These are phyloP conservation scores for Taphrorychus bicolor DNA, from an alignment of 2,888 invertebrate species.

Conservation along the genomic window DNA sequence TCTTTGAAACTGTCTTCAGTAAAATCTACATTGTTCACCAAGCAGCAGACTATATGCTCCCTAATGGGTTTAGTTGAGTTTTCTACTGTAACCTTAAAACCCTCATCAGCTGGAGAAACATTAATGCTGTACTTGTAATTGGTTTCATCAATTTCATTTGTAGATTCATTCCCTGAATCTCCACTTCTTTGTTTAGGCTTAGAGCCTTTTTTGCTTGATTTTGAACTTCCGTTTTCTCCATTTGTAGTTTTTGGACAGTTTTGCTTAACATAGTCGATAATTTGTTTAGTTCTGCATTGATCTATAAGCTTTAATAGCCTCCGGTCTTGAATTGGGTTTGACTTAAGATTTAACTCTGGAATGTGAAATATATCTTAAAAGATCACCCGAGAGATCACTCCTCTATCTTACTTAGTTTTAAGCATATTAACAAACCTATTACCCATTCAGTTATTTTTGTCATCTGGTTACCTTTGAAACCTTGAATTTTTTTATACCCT, in stretches of 20 bases:
- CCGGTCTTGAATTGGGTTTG: slow-evolving; percentile 76
- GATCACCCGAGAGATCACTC: no score
- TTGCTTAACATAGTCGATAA: slow-evolving; percentile 77
- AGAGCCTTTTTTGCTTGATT: slow-evolving; percentile 53
- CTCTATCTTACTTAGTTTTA: not conserved
- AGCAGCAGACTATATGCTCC: slow-evolving; percentile 76
- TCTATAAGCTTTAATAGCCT: slow-evolving; percentile 76
- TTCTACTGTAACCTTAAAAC: slow-evolving; percentile 47
- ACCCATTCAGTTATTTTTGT: no score
- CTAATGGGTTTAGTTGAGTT: slow-evolving; percentile 67
- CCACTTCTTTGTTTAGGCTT: slow-evolving; percentile 53
- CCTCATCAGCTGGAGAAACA: slow-evolving; percentile 48
- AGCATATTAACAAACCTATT: no score
- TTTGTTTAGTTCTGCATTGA: slow-evolving; percentile 77
- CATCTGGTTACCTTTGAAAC: no score
- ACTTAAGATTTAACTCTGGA: slow-evolving; percentile 74
- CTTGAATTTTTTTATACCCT: no score
- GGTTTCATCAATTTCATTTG: slow-evolving; percentile 43
- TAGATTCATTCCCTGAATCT: slow-evolving; percentile 24
- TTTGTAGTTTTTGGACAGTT: slow-evolving; percentile 63
- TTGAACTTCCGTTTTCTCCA: slow-evolving; percentile 19
- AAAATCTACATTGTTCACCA: slow-evolving; percentile 71
- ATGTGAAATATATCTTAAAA: no score
- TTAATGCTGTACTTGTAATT: slow-evolving; percentile 55
- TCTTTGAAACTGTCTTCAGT: slow-evolving; percentile 69